Base-by-base conservation (phyloP, 2,797 vertebrate species). In the Pseudocheirus occidentalis region DNA sequence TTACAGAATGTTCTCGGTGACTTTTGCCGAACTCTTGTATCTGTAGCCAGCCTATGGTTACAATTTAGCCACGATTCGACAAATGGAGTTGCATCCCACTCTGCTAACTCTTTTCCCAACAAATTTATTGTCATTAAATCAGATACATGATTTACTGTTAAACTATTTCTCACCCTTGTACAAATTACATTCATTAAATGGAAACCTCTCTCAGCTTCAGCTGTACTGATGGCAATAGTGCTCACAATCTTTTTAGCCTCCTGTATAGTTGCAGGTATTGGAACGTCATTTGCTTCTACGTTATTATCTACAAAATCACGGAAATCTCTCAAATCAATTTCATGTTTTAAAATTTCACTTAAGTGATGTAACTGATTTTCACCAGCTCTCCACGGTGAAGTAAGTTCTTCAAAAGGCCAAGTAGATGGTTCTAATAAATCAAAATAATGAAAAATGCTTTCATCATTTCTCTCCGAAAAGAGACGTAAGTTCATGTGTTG, bases 341-440 rank as follows among this genome's bases (percentile, higher is more conserved):
- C 11, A 4, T 66, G 94, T 92, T 95, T 96, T 90, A 93, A 95
- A 93, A 96, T 96, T 95, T 96, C 91, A 94, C 92, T 93, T 12
- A 94, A 94, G 91, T 92, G 92, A 95, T 91, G n/a, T 93, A 95
- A 90, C 18, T 57, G 93, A 90, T 94, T 93, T 96, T 96, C 92
- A 94, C 91, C 94, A 95, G 40, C 40, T 93, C 55, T 28, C 92
- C 92, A 96, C 31, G 87, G 92, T 90, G 91, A 96, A 95, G 91
- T 96, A 73, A 96, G 90, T 95, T 97, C 81, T 95, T 96, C 81
- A 87, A 90, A 96, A 92, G 95, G 93, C 90, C 97, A 96, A 24
- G 92, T 56, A 59, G 93, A 95, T 91, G 55, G 57, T 93, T 97
- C 93, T 94, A 96, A 58, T n/a, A 97, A 93, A 56, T 96, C 89